phyloP scores from a whole-genome alignment of 1,140 invertebrate genomes.

The Diachasma alloeum region DNA sequence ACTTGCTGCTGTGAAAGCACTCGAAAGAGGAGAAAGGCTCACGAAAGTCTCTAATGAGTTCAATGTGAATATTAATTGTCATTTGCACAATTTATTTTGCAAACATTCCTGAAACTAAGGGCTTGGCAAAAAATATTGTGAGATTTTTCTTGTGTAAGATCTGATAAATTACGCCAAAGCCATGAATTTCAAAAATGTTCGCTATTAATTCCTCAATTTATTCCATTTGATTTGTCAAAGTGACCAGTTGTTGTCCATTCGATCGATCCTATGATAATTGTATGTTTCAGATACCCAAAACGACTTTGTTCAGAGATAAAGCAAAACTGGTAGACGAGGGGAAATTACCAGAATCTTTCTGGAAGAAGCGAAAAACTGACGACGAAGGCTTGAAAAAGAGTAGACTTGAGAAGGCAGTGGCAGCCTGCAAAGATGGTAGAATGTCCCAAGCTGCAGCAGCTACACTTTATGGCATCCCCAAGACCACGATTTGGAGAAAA shows the following conservation, averaged over 20 bases:
- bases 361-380: slow-evolving; percentile 63
- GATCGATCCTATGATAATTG: background rate
- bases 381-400: slow-evolving; percentile 63
- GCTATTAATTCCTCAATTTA: background rate
- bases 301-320: slow-evolving; percentile 70
- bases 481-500: slow-evolving; percentile 71
- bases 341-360: slow-evolving; percentile 64
- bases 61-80: slow-evolving; percentile 48
- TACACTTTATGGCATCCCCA: slow-evolving; percentile 67
- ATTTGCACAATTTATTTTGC: background rate
- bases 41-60: slow-evolving; percentile 66
- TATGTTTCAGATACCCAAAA: slow-evolving; percentile 67
- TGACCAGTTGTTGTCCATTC: too few relatives aligned
- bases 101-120: too few relatives aligned
- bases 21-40: slow-evolving; percentile 67
- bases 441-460: slow-evolving; percentile 71
- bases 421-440: slow-evolving; percentile 66
- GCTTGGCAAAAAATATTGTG: too few relatives aligned
- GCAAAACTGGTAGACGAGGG: slow-evolving; percentile 65
- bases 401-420: slow-evolving; percentile 67
- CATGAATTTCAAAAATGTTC: background rate
- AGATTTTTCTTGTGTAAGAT: too few relatives aligned
- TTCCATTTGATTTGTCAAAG: too few relatives aligned
- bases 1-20: slow-evolving; percentile 65
- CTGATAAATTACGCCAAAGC: too few relatives aligned